Evolutionary conservation across 2,113 vertebrate genomes (phyloP), one percentile per base, ranked within the genome.

Genomic region (Noturus placidus): DNA sequence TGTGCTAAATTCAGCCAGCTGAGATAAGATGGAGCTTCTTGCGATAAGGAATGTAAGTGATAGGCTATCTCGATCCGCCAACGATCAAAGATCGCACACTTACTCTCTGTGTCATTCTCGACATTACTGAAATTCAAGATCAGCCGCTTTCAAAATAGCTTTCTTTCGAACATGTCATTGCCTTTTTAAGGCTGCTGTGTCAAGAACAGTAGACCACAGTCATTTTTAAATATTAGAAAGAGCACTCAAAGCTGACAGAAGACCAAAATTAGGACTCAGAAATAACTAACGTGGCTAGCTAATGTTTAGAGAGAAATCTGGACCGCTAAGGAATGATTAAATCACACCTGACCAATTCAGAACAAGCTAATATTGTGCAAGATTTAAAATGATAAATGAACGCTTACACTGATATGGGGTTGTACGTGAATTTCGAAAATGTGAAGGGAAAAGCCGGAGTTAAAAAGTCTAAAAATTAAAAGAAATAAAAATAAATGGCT

Each of bases 1-100:
- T 81, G 54, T 13, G 54, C 54, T 81, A 59, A 81, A 59, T 25
- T 81, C 30, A 81, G 56, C 54, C 0, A 59, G 13, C 19, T 11
- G 79, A 81, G 79, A 81, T 81, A 81, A 81, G 79, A 59, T 14
- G 11, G 74, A 50, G 42, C 74, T 5, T 14, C 74, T 50, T 50
- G 42, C 50, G 74, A 77, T 46, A 30, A n/a, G 27, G 77, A 79
- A 8, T 22, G 17, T 14, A 59, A 59, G 19, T 59, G 79, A 81
- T 81, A 59, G 1, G 9, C 4, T 81, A 81, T 81, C 79, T 81
- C 20, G n/a, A 38, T 59, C 50, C 79, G 6, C 30, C 33, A 59
- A 38, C 59, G 79, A 56, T 20, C 56, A 59, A 59, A 81, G 79
- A 14, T 80, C 30, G 57, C n/a, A 57, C n/a, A 15, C 25, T 25